A percentile compares a stretch with the other conserved stretches of the same genome.
These are phyloP conservation scores for Potorous gilbertii DNA, from an alignment of 2,797 vertebrate species.

Conservation along the genomic window DNA sequence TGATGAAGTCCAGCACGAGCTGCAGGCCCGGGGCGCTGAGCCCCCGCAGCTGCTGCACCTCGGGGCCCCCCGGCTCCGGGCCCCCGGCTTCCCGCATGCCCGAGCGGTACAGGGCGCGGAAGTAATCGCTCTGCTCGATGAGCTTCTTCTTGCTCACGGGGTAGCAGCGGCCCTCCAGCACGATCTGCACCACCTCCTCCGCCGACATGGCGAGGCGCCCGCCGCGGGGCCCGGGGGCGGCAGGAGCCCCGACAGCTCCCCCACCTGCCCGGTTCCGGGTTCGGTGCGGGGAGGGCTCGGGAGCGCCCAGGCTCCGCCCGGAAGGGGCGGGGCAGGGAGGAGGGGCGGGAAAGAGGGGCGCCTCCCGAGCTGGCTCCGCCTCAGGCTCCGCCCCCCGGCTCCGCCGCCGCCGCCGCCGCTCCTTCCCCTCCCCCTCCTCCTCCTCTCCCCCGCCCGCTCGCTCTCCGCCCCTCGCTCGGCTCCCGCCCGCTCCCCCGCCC, in stretches of 20 bases:
- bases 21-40: slow-evolving; percentile 93
- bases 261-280: slow-evolving; percentile 32
- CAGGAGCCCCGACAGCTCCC: slow-evolving; percentile 37
- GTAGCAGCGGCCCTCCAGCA: slow-evolving; percentile 92
- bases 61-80: slow-evolving; percentile 86
- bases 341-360: neutral
- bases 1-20: slow-evolving; percentile 95
- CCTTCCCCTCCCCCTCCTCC: neutral
- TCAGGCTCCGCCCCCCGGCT: neutral
- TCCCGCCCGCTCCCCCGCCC: neutral
- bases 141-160: slow-evolving; percentile 93
- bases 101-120: slow-evolving; percentile 95
- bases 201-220: slow-evolving; percentile 49
- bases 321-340: neutral
- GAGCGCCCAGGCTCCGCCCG: neutral
- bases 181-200: slow-evolving; percentile 91
- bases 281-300: neutral
- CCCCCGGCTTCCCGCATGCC: slow-evolving; percentile 95
- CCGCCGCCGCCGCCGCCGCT: neutral
- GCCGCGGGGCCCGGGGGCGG: neutral
- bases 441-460: neutral
- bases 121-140: slow-evolving; percentile 97
- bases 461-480: neutral
- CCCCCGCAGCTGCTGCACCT: slow-evolving; percentile 93
- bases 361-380: neutral